A percentile compares a stretch with the other conserved stretches of the same genome.
These are phyloP conservation scores for Perdita meconis DNA, from an alignment of 2,888 invertebrate genomes.

Conservation along the genomic window DNA sequence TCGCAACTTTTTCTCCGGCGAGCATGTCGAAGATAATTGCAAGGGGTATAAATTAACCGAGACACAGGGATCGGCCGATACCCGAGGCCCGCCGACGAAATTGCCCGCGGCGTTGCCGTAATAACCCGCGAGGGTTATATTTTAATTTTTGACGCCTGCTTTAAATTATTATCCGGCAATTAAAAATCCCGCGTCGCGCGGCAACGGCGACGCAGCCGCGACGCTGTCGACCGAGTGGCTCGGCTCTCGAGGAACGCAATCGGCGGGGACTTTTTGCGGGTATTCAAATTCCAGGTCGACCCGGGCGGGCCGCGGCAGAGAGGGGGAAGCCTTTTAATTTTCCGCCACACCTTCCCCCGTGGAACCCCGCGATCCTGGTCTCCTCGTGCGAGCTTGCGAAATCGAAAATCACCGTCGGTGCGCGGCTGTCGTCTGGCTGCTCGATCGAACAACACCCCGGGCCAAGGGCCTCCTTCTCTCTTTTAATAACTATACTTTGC, in stretches of 20 bases:
- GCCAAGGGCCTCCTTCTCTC: conserved; percentile 44
- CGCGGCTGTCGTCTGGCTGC: conserved; percentile 35
- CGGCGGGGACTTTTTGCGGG: conserved; percentile 34
- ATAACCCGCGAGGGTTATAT: conserved; percentile 51
- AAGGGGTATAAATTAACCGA: conserved; percentile 29
- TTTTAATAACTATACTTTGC: conserved; percentile 77
- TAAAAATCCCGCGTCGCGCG: conserved; percentile 40
- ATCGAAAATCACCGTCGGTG: conserved; percentile 64
- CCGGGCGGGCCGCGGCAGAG: neutral
- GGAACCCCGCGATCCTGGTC: conserved; percentile 31
- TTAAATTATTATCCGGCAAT: conserved; percentile 58
- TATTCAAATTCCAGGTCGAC: conserved; percentile 48
- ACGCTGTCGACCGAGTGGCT: neutral
- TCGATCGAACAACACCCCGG: conserved; percentile 39
- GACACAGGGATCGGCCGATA: neutral
- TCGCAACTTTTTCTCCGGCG: conserved; percentile 8
- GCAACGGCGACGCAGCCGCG: neutral
- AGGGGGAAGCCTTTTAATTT: conserved; percentile 32
- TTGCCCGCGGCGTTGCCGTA: conserved; percentile 28
- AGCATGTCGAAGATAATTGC: conserved; percentile 17
- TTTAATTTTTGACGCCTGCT: conserved; percentile 45
- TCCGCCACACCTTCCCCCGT: conserved; percentile 42
- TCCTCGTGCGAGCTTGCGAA: conserved; percentile 49
- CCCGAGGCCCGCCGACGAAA: conserved; percentile 1
- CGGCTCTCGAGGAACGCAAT: conserved; percentile 19